Evolutionary conservation across 1,140 invertebrate genomes (phyloP).

Genomic region (Platorchestia sp.): DNA sequence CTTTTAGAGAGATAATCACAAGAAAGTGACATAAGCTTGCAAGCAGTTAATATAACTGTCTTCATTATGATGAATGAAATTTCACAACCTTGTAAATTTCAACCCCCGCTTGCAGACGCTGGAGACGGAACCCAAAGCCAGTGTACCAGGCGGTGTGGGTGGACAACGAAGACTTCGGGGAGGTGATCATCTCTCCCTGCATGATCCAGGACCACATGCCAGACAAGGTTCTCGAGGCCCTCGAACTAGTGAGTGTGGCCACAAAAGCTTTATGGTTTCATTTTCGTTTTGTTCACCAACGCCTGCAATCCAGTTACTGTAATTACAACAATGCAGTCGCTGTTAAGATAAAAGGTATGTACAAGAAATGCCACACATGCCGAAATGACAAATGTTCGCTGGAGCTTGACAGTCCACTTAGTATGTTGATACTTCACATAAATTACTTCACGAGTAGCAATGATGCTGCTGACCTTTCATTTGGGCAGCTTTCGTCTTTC

Average conservation of each 20-base stretch:
- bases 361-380: neutral
- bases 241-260: constrained; percentile 81
- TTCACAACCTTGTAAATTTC: neutral
- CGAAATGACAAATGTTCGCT: neutral
- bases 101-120: constrained; percentile 44
- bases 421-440: neutral
- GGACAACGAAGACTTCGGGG: constrained; percentile 88
- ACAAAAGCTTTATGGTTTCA: neutral
- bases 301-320: neutral
- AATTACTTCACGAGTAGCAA: neutral
- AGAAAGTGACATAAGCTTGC: neutral
- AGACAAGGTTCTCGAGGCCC: constrained; percentile 86
- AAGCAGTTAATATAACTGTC: neutral
- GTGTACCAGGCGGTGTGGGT: constrained; percentile 93
- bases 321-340: neutral
- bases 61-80: neutral
- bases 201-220: constrained; percentile 96
- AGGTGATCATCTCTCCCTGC: constrained; percentile 91
- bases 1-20: too few relatives aligned
- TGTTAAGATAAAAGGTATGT: neutral
- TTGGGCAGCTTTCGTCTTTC: neutral
- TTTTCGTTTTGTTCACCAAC: neutral
- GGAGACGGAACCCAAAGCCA: constrained; percentile 74
- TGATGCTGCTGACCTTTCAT: neutral
- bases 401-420: neutral